phyloP scores from a whole-genome alignment of 2,113 vertebrate genomes.

The Axis porcinus region DNA sequence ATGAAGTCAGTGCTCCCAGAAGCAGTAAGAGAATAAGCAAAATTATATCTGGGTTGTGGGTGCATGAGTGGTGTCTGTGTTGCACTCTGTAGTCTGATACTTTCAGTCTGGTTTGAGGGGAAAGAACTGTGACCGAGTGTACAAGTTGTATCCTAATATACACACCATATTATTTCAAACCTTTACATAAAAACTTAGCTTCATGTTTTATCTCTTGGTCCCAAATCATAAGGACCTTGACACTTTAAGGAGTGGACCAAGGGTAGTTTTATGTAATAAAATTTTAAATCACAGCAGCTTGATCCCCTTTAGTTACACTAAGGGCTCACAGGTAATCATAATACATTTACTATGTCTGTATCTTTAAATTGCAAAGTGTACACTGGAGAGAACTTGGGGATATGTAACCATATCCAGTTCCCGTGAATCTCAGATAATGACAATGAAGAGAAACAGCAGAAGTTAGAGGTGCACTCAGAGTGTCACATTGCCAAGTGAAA shows the following conservation, averaged over 20 bases:
- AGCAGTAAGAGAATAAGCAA: background rate
- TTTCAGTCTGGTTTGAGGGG: background rate
- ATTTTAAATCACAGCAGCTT: slow-evolving; percentile 33
- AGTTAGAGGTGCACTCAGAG: background rate
- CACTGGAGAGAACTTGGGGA: background rate
- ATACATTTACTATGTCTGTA: slow-evolving; percentile 54
- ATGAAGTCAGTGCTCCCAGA: background rate
- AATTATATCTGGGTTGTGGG: background rate
- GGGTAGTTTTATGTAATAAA: slow-evolving; percentile 51
- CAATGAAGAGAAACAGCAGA: background rate
- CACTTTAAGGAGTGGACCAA: slow-evolving; percentile 54
- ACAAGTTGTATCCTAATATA: background rate
- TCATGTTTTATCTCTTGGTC: background rate
- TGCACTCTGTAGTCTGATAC: background rate
- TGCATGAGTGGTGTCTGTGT: background rate
- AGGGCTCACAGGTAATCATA: slow-evolving; percentile 64
- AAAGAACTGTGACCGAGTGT: background rate
- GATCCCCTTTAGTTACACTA: slow-evolving; percentile 28
- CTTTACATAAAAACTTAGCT: background rate
- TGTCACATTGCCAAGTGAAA: slow-evolving; percentile 35
- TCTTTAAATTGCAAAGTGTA: slow-evolving; percentile 70
- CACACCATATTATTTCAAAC: background rate
- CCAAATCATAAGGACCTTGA: slow-evolving; percentile 51
- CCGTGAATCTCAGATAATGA: slow-evolving; percentile 48
- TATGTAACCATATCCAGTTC: background rate